Conservation (phyloP, 1,140 invertebrate genomes). For the Drosophila virilis region DNA sequence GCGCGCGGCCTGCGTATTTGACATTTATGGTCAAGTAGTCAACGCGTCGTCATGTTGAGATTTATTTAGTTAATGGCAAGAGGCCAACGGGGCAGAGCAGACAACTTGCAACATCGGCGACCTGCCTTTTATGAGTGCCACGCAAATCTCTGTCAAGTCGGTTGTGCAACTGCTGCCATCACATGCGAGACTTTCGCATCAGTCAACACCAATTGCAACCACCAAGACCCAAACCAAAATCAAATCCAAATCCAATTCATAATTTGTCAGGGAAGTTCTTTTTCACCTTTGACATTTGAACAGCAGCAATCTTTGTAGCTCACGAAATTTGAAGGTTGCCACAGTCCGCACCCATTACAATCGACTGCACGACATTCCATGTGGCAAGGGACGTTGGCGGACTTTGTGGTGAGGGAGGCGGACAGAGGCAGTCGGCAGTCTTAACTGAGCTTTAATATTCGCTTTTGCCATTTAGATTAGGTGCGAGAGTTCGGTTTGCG, state of each 20-base stretch:
- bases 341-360: constrained; percentile 60
- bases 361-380: constrained; percentile 62
- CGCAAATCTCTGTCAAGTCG: neutral
- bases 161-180: constrained; percentile 12
- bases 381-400: constrained; percentile 30
- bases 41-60: constrained; percentile 28
- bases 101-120: constrained; percentile 17
- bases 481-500: constrained; percentile 52
- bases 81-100: constrained; percentile 1
- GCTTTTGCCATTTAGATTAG: constrained; percentile 65
- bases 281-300: constrained; percentile 67
- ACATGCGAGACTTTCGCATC: constrained; percentile 7
- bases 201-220: neutral
- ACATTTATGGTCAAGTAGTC: constrained; percentile 57
- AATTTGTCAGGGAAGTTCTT: constrained; percentile 63
- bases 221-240: neutral
- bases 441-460: constrained; percentile 19
- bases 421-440: neutral
- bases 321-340: constrained; percentile 70
- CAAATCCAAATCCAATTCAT: constrained; percentile 3
- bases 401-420: neutral
- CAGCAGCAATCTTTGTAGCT: constrained; percentile 6
- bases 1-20: constrained; percentile 46
- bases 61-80: constrained; percentile 13
- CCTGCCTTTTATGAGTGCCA: constrained; percentile 17